phyloP scores from a whole-genome alignment of 2,797 vertebrate species.

The Crocodylus rhombifer region DNA sequence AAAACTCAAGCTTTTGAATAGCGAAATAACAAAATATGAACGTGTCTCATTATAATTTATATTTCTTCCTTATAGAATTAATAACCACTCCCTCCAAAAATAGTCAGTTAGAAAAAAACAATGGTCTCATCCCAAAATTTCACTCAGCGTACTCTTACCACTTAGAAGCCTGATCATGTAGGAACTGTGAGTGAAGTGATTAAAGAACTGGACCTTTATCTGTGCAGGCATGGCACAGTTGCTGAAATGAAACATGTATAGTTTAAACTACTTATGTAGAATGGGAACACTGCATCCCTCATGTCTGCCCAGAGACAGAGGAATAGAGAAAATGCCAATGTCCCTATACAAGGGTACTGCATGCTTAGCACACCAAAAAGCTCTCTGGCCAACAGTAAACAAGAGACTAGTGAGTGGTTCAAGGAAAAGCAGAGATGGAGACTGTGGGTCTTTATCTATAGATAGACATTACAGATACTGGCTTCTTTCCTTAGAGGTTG shows the following conservation, averaged over 20 bases:
- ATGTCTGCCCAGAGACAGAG: background rate
- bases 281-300: background rate
- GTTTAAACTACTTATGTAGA: background rate
- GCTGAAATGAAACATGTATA: background rate
- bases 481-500: background rate
- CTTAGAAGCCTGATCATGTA: background rate
- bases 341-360: rapidly evolving
- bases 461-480: background rate
- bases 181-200: too few relatives aligned
- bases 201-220: background rate
- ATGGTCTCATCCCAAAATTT: background rate
- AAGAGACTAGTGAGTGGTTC: background rate
- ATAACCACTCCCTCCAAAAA: background rate
- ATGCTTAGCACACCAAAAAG: background rate
- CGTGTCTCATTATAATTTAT: background rate
- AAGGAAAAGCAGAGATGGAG: background rate
- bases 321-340: background rate
- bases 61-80: background rate
- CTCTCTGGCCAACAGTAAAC: background rate
- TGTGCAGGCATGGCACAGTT: background rate
- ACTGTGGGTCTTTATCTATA: background rate
- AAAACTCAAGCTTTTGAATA: background rate
- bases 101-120: background rate
- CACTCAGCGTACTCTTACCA: background rate
- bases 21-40: background rate